phyloP scores from a whole-genome alignment of 2,797 vertebrate species.

The Toxotes lorentzi region DNA sequence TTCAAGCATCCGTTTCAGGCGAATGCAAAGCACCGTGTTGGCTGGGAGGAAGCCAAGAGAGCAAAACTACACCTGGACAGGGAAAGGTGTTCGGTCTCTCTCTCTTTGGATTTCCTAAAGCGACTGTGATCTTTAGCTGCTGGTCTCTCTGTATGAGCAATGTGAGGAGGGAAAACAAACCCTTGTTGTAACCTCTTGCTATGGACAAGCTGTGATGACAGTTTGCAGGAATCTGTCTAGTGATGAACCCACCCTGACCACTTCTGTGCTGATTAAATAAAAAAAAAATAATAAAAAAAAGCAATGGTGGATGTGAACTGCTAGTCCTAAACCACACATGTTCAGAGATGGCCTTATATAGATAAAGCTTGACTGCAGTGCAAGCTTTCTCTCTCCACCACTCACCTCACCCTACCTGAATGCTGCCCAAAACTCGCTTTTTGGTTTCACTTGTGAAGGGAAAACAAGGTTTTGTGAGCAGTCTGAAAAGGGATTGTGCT shows the following conservation, averaged over 20 bases:
- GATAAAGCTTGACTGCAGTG: conserved; percentile 72
- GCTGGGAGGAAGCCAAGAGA: conserved; percentile 57
- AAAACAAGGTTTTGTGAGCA: conserved; percentile 68
- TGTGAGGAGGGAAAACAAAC: conserved; percentile 41
- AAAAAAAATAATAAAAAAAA: neutral
- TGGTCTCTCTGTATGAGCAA: conserved; percentile 64
- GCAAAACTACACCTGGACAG: conserved; percentile 48
- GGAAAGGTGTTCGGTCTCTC: conserved; percentile 34
- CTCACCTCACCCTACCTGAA: conserved; percentile 78
- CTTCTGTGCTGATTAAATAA: conserved; percentile 64
- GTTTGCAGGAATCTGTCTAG: conserved; percentile 63
- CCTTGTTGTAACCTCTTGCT: conserved; percentile 62
- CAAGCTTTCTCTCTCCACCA: conserved; percentile 75
- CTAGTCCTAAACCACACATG: conserved; percentile 59
- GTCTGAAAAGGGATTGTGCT: conserved; percentile 80
- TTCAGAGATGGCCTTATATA: conserved; percentile 84
- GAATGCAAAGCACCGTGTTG: conserved; percentile 59
- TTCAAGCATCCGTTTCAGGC: conserved; percentile 59
- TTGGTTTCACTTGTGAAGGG: conserved; percentile 71
- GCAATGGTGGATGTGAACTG: conserved; percentile 54
- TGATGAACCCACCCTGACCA: conserved; percentile 61
- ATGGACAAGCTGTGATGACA: conserved; percentile 69
- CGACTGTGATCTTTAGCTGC: conserved; percentile 72
- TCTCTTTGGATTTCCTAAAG: conserved; percentile 57
- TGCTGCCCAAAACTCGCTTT: conserved; percentile 77